These are phyloP conservation scores for Diadumene lineata DNA, from an alignment of 92 coral and sea anemone genomes.

Conservation along the genomic window DNA sequence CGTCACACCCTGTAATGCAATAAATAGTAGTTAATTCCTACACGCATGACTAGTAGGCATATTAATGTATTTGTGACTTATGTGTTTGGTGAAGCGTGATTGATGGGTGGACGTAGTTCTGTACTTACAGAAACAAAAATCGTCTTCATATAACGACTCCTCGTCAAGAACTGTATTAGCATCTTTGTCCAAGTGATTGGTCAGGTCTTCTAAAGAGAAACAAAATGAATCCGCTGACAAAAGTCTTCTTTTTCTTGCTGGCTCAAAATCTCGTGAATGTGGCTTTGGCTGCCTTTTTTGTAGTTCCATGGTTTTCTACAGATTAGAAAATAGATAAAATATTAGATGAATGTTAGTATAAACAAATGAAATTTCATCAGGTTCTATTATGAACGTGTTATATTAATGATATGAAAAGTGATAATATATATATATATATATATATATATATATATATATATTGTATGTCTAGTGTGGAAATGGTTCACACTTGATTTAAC, in stretches of 20 bases:
- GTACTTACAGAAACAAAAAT: constrained; percentile 42
- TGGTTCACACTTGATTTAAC: neutral
- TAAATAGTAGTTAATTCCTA: neutral
- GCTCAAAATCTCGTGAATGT: constrained; percentile 1
- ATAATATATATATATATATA: too few relatives aligned
- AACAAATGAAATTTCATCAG: too few relatives aligned
- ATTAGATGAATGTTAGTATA: neutral
- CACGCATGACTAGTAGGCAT: neutral
- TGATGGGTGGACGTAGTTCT: neutral
- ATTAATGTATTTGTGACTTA: neutral
- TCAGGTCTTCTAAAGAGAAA: constrained; percentile 35
- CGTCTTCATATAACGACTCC: constrained; percentile 7
- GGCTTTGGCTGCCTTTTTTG: constrained; percentile 1
- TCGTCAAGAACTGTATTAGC: neutral
- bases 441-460: too few relatives aligned
- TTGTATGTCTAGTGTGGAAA: neutral
- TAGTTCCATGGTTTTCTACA: neutral
- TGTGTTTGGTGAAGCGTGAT: neutral
- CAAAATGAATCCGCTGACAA: constrained; percentile 20
- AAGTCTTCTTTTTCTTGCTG: constrained; percentile 12
- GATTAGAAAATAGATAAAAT: neutral
- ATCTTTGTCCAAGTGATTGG: constrained; percentile 25
- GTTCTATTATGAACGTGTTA: too few relatives aligned
- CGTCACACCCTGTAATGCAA: constrained; percentile 34
- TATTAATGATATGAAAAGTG: too few relatives aligned